Evolutionary conservation across 2,888 invertebrate genomes (phyloP).

Genomic region (Leucoptera coffeella): DNA sequence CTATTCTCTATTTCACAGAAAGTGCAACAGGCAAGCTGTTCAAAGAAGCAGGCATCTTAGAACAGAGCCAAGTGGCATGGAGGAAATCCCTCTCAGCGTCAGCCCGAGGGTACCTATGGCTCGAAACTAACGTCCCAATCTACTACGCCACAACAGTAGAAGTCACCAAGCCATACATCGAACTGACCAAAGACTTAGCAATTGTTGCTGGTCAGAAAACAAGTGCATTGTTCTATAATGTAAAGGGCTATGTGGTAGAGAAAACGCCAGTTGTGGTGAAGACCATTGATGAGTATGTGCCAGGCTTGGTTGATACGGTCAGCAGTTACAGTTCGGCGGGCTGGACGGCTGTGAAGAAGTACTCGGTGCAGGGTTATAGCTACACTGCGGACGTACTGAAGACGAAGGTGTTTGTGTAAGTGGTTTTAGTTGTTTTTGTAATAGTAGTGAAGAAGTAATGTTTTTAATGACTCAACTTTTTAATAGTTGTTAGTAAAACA

Average conservation of each 20-base stretch:
- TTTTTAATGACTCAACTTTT: too few relatives aligned
- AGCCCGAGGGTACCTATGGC: slow-evolving; percentile 58
- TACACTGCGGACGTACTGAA: slow-evolving; percentile 57
- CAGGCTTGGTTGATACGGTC: slow-evolving; percentile 62
- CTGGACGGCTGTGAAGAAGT: slow-evolving; percentile 34
- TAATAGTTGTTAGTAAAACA: too few relatives aligned
- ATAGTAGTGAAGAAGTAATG: too few relatives aligned
- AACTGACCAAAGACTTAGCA: slow-evolving; percentile 53
- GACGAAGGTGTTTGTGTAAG: slow-evolving; percentile 76
- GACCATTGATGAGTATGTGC: slow-evolving; percentile 62
- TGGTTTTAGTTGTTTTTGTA: slow-evolving; percentile 13
- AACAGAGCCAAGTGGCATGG: slow-evolving; percentile 59
- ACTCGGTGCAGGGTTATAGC: slow-evolving; percentile 43
- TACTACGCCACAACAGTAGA: slow-evolving; percentile 54
- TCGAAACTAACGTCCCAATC: slow-evolving; percentile 63
- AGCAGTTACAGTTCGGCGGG: slow-evolving; percentile 38
- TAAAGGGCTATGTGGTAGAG: slow-evolving; percentile 39
- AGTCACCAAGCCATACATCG: slow-evolving; percentile 54
- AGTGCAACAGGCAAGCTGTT: slow-evolving; percentile 60
- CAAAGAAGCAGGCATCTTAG: slow-evolving; percentile 58
- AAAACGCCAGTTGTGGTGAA: slow-evolving; percentile 38
- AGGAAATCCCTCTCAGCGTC: slow-evolving; percentile 54
- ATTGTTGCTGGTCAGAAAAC: slow-evolving; percentile 48
- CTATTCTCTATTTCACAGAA: slow-evolving; percentile 32
- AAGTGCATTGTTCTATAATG: slow-evolving; percentile 34